A percentile compares a stretch with the other conserved stretches of the same genome.
phyloP scores from a whole-genome alignment of 30 jellyfish, hydroid and myxozoan species.

The Hydractinia echinata region DNA sequence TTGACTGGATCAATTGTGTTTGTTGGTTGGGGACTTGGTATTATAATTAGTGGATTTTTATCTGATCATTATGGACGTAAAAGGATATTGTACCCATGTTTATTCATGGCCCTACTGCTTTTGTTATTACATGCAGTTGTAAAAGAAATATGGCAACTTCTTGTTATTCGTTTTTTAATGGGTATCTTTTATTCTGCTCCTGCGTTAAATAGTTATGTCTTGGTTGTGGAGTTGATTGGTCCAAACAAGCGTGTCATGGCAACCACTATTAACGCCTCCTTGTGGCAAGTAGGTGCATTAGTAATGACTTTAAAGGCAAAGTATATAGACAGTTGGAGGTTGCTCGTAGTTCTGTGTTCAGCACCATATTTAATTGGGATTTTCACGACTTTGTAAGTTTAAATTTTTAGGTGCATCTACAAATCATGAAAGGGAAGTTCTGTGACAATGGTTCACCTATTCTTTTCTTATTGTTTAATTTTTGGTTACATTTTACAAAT shows the following conservation, averaged over 20 bases:
- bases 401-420: neutral
- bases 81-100: conserved; percentile 35
- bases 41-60: conserved; percentile 52
- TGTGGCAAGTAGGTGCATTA: conserved; percentile 47
- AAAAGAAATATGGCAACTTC: conserved; percentile 51
- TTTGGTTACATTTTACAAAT: no score
- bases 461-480: no score
- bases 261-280: conserved; percentile 4
- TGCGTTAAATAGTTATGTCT: conserved; percentile 43
- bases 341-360: conserved; percentile 45
- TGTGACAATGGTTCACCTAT: no score
- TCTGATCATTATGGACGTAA: conserved; percentile 72
- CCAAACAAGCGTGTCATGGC: conserved; percentile 54
- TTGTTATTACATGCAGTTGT: conserved; percentile 51
- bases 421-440: no score
- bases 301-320: conserved; percentile 53
- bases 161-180: conserved; percentile 40
- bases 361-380: conserved; percentile 59
- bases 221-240: conserved; percentile 69
- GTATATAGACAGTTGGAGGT: conserved; percentile 66
- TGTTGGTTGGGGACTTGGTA: conserved; percentile 85
- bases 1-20: conserved; percentile 60
- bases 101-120: conserved; percentile 34
- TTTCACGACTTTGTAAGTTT: conserved; percentile 45
- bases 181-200: conserved; percentile 58